Evolutionary conservation across 2,113 vertebrate species (phyloP).

Genomic region (Ciconia stormi): DNA sequence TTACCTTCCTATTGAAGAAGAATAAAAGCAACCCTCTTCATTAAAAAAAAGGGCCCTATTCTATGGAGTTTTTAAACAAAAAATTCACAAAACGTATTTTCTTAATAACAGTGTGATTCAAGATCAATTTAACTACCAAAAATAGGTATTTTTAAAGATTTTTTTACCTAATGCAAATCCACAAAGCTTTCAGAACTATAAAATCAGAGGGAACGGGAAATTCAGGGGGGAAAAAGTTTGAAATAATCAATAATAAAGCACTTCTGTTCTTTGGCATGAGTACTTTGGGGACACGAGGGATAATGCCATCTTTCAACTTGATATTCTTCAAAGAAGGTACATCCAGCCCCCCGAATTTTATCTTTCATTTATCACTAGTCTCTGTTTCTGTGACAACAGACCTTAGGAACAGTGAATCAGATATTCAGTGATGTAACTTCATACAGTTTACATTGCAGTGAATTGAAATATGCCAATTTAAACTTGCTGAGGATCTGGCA

Average conservation of each 20-base stretch:
- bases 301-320: background rate
- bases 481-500: background rate
- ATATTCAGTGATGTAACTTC: background rate
- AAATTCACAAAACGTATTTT: background rate
- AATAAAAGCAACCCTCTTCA: background rate
- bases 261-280: background rate
- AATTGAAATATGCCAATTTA: background rate
- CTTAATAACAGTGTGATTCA: background rate
- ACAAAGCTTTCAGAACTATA: background rate
- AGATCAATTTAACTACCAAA: background rate
- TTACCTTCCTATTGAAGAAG: background rate
- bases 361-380: background rate
- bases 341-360: background rate
- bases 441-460: background rate
- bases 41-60: background rate
- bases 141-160: background rate
- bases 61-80: background rate
- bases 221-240: accelerated
- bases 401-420: background rate
- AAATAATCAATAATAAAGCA: background rate
- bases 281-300: background rate
- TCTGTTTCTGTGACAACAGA: slow-evolving; percentile 37
- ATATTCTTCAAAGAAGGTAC: background rate
- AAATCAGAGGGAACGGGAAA: background rate
- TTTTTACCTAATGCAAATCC: background rate